Conservation (phyloP, 2,888 invertebrate species). For the Diadegma fenestrale region DNA sequence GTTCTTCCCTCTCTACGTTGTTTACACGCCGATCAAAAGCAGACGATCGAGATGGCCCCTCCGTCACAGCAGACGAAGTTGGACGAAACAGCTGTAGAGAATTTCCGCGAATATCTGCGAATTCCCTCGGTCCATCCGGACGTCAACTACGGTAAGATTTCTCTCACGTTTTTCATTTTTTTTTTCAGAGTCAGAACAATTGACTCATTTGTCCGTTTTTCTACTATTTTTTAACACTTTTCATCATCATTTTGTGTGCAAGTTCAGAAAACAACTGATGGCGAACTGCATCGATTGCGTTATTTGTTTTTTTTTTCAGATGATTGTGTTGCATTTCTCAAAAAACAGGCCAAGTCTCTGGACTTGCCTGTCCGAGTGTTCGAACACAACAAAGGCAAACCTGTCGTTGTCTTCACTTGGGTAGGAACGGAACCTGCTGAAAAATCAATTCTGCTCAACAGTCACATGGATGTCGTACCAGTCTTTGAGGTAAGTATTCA, state of each 20-base stretch:
- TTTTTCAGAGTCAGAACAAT: too few relatives aligned
- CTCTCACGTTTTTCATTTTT: background rate
- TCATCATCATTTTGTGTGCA: background rate
- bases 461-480: constrained; percentile 99
- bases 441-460: constrained; percentile 93
- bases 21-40: constrained; percentile 50
- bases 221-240: background rate
- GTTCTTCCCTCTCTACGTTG: constrained; percentile 60
- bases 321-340: constrained; percentile 91
- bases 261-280: background rate
- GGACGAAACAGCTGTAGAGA: constrained; percentile 88
- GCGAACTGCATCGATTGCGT: background rate
- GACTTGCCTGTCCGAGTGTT: constrained; percentile 89
- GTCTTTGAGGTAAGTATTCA: constrained; percentile 91
- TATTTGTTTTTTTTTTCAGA: constrained; percentile 85
- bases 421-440: constrained; percentile 89
- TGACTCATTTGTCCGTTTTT: too few relatives aligned
- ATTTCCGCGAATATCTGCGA: constrained; percentile 93
- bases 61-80: constrained; percentile 75
- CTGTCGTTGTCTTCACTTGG: constrained; percentile 94
- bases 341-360: constrained; percentile 90
- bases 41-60: constrained; percentile 70
- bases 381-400: constrained; percentile 89
- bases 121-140: constrained; percentile 96
- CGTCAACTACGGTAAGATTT: constrained; percentile 92